A percentile compares a stretch with the other conserved stretches of the same genome.
These are phyloP conservation scores for Cavia porcellus DNA, from an alignment of 2,113 vertebrate species.

Conservation along the genomic window DNA sequence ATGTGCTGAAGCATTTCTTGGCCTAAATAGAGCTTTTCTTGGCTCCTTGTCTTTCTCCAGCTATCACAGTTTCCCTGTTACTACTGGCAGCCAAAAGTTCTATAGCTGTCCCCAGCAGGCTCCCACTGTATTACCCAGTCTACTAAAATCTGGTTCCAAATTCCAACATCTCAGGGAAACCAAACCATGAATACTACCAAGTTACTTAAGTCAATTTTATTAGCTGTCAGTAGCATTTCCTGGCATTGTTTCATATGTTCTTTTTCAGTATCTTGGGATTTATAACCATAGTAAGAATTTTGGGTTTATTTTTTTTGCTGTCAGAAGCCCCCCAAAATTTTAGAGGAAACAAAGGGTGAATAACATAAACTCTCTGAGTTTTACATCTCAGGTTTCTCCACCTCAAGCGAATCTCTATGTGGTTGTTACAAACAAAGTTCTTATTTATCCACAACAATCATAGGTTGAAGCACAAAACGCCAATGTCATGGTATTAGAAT, in stretches of 20 bases:
- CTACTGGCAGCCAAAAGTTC: not conserved
- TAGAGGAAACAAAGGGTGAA: not conserved
- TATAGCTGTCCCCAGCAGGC: not conserved
- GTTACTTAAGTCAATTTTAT: slow-evolving; percentile 34
- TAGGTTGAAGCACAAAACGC: not conserved
- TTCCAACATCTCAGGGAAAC: not conserved
- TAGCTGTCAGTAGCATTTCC: not conserved
- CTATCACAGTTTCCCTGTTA: not conserved
- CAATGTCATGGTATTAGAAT: not conserved
- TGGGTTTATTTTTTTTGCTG: not conserved
- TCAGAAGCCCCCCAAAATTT: not conserved
- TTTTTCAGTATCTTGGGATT: not conserved
- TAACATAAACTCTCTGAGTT: not conserved
- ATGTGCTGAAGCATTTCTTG: not conserved
- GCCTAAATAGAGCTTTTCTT: not conserved
- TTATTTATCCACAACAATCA: not conserved
- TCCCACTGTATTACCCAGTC: not conserved
- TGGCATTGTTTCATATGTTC: not conserved
- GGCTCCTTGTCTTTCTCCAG: not conserved
- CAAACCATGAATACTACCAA: not conserved
- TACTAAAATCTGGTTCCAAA: not conserved
- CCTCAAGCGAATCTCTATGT: not conserved
- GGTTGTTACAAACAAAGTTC: not conserved
- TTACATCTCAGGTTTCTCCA: not conserved
- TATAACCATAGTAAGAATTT: not conserved